Percentiles rank a stretch among this genome's conserved stretches.
phyloP scores from a whole-genome alignment of 2,797 vertebrate genomes.

The Hirundo rustica region DNA sequence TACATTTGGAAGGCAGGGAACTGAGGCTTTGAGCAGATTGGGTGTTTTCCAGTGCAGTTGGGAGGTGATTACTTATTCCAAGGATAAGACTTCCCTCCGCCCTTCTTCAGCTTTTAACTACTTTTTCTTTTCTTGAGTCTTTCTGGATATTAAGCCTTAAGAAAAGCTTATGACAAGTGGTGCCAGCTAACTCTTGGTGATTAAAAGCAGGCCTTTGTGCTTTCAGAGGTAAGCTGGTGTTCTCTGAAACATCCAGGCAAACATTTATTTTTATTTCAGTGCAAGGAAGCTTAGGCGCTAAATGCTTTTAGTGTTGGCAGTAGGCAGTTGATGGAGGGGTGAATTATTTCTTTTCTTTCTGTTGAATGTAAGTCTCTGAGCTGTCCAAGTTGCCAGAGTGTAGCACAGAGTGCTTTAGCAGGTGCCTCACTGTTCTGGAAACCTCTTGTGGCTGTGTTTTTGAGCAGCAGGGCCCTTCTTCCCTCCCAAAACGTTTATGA shows the following conservation, averaged over 20 bases:
- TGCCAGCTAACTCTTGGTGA: not conserved
- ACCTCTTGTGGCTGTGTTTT: not conserved
- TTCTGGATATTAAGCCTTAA: conserved; percentile 7
- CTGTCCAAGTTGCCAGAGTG: not conserved
- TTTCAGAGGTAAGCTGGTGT: not conserved
- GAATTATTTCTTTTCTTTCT: not conserved
- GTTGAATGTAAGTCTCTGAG: not conserved
- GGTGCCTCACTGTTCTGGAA: not conserved
- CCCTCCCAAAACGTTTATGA: not conserved
- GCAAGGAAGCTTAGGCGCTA: not conserved
- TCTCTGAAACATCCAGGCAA: not conserved
- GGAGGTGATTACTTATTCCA: not conserved
- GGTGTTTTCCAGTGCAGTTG: not conserved
- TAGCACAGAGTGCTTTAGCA: not conserved
- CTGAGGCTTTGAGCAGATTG: not conserved
- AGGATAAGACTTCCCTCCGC: not conserved
- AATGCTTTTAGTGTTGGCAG: not conserved
- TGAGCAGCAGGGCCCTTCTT: not conserved
- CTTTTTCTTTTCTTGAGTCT: not conserved
- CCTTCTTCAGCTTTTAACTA: not conserved
- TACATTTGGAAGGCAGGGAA: not conserved
- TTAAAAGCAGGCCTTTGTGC: not conserved
- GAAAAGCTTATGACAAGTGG: not conserved
- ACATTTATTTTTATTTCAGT: not conserved
- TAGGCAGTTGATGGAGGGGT: not conserved